A percentile compares a stretch with the other conserved stretches of the same genome.
phyloP scores from a whole-genome alignment of 2,888 invertebrate species.

The Synergus gifuensis region DNA sequence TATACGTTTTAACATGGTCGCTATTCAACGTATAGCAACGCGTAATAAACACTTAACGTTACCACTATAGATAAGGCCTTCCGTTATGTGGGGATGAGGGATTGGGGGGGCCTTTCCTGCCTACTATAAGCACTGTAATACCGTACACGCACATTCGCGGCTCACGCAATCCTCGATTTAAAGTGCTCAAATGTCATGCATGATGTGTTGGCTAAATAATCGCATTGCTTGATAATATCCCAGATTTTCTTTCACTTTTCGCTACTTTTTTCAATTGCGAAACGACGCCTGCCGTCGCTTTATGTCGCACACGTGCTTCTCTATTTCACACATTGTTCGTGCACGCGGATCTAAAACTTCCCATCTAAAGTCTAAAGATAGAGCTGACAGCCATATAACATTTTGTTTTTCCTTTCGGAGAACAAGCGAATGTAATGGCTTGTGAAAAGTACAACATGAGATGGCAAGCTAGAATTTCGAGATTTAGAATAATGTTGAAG shows the following conservation, averaged over 20 bases:
- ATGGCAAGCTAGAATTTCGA: neutral
- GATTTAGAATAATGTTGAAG: neutral
- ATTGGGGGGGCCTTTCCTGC: neutral
- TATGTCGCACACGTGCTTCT: constrained; percentile 9
- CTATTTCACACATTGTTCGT: neutral
- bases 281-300: neutral
- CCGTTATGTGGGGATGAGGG: constrained; percentile 49
- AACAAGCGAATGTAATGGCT: constrained; percentile 5
- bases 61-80: constrained; percentile 50
- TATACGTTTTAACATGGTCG: constrained; percentile 33
- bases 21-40: constrained; percentile 46
- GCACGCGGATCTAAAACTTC: neutral
- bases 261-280: neutral
- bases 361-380: constrained; percentile 20
- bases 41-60: constrained; percentile 51
- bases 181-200: constrained; percentile 14
- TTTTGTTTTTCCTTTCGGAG: neutral
- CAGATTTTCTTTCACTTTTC: constrained; percentile 18
- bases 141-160: neutral
- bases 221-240: constrained; percentile 8
- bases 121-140: neutral
- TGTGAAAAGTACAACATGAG: neutral
- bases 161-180: constrained; percentile 20
- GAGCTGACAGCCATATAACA: constrained; percentile 13
- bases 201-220: neutral